Conservation (phyloP, 2,797 vertebrate genomes). For the Gambelia wislizenii region DNA sequence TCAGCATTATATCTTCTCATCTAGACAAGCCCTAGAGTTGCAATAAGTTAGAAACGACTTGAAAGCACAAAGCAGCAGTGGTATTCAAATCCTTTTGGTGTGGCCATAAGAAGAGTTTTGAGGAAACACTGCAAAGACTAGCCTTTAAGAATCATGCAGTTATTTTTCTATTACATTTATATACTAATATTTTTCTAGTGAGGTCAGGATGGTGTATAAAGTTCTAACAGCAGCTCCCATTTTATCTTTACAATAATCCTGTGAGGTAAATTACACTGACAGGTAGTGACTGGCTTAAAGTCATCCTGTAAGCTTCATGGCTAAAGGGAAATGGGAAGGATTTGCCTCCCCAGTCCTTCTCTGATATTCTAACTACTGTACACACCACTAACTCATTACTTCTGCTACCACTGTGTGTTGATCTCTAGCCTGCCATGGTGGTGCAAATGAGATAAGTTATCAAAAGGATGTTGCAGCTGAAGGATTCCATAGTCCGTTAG, state of each 20-base stretch:
- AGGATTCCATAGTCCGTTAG: not conserved
- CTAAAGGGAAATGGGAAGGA: not conserved
- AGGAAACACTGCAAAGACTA: not conserved
- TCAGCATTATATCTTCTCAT: no score
- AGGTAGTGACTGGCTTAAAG: not conserved
- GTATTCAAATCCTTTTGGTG: not conserved
- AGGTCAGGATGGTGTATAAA: not conserved
- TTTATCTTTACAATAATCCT: not conserved
- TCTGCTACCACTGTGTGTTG: not conserved
- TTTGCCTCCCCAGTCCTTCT: not conserved
- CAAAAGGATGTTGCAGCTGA: no score
- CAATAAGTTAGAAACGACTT: no score
- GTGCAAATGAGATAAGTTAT: not conserved
- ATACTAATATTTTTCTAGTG: not conserved
- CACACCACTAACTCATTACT: no score
- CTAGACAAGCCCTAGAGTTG: no score
- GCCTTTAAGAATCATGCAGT: not conserved
- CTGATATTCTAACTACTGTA: not conserved
- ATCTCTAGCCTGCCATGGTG: not conserved
- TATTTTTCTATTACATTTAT: not conserved
- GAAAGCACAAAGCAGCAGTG: no score
- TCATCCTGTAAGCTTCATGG: not conserved
- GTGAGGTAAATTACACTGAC: not conserved
- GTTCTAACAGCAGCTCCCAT: not conserved
- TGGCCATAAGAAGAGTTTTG: not conserved